Evolutionary conservation across 1,140 invertebrate genomes (phyloP), one percentile per base, ranked within the genome.

Genomic region (Nasonia vitripennis): DNA sequence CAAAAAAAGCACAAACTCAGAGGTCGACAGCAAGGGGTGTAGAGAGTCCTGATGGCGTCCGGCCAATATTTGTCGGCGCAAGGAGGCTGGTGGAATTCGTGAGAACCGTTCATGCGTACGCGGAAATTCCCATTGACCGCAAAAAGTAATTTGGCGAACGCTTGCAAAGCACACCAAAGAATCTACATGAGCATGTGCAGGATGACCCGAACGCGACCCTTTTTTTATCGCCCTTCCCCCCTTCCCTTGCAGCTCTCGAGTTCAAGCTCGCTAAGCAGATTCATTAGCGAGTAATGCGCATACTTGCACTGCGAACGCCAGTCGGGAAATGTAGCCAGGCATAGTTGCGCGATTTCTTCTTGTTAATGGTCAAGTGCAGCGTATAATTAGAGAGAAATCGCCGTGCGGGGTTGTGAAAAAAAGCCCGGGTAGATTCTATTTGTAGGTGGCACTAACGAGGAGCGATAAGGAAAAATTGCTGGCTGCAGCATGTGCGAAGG

Each of bases 11-110:
- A 27, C 9, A 51, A 51, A 14, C 11, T 11, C 1, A 51, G 48
- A 51, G 48, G 48, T n/a, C 55, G 55, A 62, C 14, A 62, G 55
- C 17, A 4, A 62, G 55, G 6, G 20, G 3, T 20, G 4, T 62
- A 45, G 55, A 62, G 55, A 62, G 55, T n/a, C 6, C 55, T 6
- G 20, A 62, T 78, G 67, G 75, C 51, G 62, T 1, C 17, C 1
- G 27, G 48, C 75, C 75, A 82, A 87, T 83, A 85, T 85, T 85
- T 74, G 75, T 62, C 75, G 78, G 79, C 41, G 78, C 34, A 0
- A 23, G 17, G 17, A 2, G 20, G 17, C 6, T 7, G 20, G 83
- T 70, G 55, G 74, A 84, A 78, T 84, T 78, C 31, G 17, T 20
- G 55, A 62, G 67, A 78, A 84, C 48, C 62, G 37, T 23, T 67